Evolutionary conservation across 2,797 vertebrate species (phyloP), one percentile per base, ranked within the genome.

Genomic region (Ctenopoma multispine): DNA sequence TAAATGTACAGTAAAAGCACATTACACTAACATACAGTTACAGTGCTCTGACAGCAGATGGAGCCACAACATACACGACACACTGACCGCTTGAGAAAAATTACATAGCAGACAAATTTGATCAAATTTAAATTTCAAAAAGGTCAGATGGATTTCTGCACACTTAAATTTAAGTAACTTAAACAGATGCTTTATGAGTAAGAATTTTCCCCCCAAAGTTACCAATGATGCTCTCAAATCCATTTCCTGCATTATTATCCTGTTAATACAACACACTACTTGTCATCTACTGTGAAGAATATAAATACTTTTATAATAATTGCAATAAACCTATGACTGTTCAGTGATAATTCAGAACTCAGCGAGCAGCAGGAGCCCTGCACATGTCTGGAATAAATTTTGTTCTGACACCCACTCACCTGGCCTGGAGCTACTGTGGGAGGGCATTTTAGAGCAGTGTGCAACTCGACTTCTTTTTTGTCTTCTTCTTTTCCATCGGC

Each of bases 401-500:
- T 24, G 49, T 58, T 36, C 54, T 23, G 34, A 59, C 84, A 50
- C 69, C 72, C 58, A 87, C 92, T 95, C 86, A 99, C 97, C 97
- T 98, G 96, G 96, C 96, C 96, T 94, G 95, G 95, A 96, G 95
- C 96, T 96, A 94, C 94, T 94, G 95, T 94, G 5, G 50, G 71
- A 67, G 82, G 82, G 55, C 80, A 58, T 79, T 91, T 96, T 97
- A 99, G 87, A 99, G 97, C 95, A 99, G 95, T 91, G 96, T 94
- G 94, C 98, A 99, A 78, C 83, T 83, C 0, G 96, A 94, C 95
- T 97, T 99, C 96, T 98, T 99, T 96, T 98, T 99, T 90, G 95
- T 92, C 91, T 97, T 98, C 94, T 97, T 98, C 95, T 97, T 99
- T 96, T 99, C 97, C 96, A 97, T 96, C 92, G 98, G 97, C 82